These are phyloP conservation scores for Hartigia nigra DNA, from an alignment of 2,888 invertebrate species.

Conservation along the genomic window DNA sequence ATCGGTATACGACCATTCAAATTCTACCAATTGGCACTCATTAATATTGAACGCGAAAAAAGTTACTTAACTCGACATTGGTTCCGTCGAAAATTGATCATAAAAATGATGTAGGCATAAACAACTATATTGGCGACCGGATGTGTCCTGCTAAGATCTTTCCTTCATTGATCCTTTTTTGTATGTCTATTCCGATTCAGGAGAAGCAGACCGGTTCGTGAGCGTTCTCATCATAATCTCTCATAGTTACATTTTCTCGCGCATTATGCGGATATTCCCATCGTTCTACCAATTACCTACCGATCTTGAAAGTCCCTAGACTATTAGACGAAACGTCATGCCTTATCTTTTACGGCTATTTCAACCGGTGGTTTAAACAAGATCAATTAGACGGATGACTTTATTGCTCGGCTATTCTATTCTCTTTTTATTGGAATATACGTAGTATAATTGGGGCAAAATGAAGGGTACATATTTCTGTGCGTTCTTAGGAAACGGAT, in stretches of 20 bases:
- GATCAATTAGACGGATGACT: not conserved
- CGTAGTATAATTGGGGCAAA: not conserved
- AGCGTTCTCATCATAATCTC: not conserved
- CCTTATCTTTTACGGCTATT: not conserved
- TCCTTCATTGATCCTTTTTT: not conserved
- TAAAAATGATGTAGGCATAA: not conserved
- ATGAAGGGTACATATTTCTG: not conserved
- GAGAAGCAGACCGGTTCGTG: not conserved
- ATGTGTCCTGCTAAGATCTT: not conserved
- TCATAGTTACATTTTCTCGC: not conserved
- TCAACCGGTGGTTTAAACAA: not conserved
- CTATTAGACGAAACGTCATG: not conserved
- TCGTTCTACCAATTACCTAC: conserved; percentile 63
- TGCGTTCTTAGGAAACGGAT: conserved; percentile 1
- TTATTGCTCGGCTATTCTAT: not conserved
- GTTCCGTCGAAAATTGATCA: not conserved
- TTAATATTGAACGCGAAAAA: not conserved
- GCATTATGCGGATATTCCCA: not conserved
- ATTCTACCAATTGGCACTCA: not conserved
- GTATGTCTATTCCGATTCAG: not conserved
- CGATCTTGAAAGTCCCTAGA: conserved; percentile 69
- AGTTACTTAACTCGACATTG: not conserved
- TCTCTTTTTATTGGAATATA: not conserved
- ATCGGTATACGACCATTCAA: not conserved
- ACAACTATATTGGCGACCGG: not conserved